These are phyloP conservation scores for Nematostella vectensis DNA, from an alignment of 92 coral and sea anemone genomes.

Conservation along the genomic window DNA sequence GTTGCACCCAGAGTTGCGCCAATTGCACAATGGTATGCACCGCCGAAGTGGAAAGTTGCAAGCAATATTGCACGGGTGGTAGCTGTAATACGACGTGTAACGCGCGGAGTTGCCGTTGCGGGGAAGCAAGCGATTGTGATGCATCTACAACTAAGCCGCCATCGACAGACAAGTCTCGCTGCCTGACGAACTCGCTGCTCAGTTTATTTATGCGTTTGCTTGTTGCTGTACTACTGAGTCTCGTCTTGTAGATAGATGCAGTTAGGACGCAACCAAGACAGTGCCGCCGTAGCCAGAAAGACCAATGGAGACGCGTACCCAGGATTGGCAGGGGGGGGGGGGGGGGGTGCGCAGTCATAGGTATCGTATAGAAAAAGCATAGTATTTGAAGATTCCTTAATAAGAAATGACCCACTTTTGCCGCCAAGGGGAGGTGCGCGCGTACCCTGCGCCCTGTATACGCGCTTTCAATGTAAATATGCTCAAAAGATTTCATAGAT, in stretches of 20 bases:
- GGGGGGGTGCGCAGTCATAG: too few relatives aligned
- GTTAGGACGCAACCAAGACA: too few relatives aligned
- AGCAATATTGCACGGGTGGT: constrained; percentile 21
- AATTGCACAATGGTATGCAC: constrained; percentile 30
- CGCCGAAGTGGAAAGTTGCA: constrained; percentile 11
- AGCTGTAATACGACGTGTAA: constrained; percentile 7
- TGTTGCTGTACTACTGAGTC: not conserved
- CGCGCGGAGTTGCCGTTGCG: constrained; percentile 20
- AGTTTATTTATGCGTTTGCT: not conserved
- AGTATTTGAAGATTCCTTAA: too few relatives aligned
- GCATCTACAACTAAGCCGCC: constrained; percentile 2
- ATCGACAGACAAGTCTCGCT: not conserved
- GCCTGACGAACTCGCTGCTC: not conserved
- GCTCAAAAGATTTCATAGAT: too few relatives aligned
- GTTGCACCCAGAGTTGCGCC: constrained; percentile 18
- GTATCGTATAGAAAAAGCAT: too few relatives aligned
- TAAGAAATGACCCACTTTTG: too few relatives aligned
- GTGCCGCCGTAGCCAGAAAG: too few relatives aligned
- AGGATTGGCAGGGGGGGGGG: too few relatives aligned
- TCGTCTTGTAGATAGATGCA: not conserved
- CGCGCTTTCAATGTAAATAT: too few relatives aligned
- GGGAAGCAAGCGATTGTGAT: constrained; percentile 7
- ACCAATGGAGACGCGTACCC: too few relatives aligned
- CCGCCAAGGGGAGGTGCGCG: too few relatives aligned
- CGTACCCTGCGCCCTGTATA: too few relatives aligned